Evolutionary conservation across 2,888 invertebrate genomes (phyloP).

Genomic region (Epirrhoe alternata): DNA sequence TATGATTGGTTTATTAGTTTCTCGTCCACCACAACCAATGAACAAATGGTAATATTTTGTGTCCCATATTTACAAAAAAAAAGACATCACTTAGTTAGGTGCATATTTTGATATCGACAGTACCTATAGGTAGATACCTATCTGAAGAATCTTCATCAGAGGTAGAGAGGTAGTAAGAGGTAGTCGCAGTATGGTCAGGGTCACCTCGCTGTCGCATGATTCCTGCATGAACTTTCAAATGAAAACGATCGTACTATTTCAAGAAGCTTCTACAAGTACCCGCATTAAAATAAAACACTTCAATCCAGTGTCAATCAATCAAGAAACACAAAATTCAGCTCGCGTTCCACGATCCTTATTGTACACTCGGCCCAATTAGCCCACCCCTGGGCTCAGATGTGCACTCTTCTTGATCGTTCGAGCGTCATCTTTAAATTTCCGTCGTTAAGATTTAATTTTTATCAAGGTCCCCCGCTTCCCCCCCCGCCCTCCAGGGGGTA

Average conservation of each 20-base stretch:
- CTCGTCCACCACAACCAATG: not conserved
- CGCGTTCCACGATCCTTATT: conserved; percentile 59
- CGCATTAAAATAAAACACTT: conserved; percentile 45
- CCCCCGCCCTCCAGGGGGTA: conserved; percentile 64
- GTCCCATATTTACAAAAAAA: too few species aligned
- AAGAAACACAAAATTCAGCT: conserved; percentile 53
- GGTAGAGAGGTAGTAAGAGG: too few species aligned
- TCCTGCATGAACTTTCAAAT: too few species aligned
- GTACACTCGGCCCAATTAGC: conserved; percentile 80
- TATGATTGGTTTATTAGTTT: conserved; percentile 18
- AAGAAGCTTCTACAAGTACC: conserved; percentile 2
- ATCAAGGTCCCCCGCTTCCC: conserved; percentile 69
- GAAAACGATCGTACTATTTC: not conserved
- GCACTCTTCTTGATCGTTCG: conserved; percentile 84
- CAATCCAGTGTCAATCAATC: conserved; percentile 63
- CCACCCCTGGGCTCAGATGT: conserved; percentile 81
- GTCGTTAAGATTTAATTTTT: conserved; percentile 86
- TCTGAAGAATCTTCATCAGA: too few species aligned
- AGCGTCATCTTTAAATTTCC: conserved; percentile 86
- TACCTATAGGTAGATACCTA: too few species aligned
- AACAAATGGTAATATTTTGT: not conserved
- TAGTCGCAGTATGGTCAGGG: too few species aligned
- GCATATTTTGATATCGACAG: too few species aligned
- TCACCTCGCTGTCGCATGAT: too few species aligned
- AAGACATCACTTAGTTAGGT: too few species aligned